Conservation (phyloP, 1,140 invertebrate species). For the Araneus ventricosus region DNA sequence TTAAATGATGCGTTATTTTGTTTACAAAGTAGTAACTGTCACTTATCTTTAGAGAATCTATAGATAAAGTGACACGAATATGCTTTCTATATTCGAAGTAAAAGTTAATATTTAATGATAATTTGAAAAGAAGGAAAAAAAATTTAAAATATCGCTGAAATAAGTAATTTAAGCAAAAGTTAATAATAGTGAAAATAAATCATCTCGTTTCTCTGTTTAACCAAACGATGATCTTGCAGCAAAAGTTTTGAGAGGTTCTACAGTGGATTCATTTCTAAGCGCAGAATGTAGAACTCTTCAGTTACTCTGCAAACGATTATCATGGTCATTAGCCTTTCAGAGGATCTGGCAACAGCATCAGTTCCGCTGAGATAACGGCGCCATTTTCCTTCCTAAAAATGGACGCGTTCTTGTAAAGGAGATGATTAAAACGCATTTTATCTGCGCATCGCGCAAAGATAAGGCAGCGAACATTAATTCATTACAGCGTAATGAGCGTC, state of each 20-base stretch:
- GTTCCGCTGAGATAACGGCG: conserved; percentile 35
- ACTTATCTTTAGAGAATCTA: no score
- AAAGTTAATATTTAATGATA: background rate
- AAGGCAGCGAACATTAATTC: conserved; percentile 49
- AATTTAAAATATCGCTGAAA: background rate
- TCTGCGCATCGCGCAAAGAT: conserved; percentile 33
- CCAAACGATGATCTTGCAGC: background rate
- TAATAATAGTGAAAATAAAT: conserved; percentile 11
- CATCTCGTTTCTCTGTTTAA: background rate
- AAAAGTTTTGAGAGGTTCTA: background rate
- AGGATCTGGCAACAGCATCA: conserved; percentile 56
- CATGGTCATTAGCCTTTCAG: conserved; percentile 52
- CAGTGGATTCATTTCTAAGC: conserved; percentile 8
- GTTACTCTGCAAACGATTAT: conserved; percentile 41
- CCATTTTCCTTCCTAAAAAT: conserved; percentile 58
- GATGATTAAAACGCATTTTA: conserved; percentile 61
- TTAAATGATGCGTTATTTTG: no score
- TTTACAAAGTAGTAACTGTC: no score
- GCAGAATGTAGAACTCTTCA: conserved; percentile 20
- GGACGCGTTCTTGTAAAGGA: conserved; percentile 35
- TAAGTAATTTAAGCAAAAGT: background rate
- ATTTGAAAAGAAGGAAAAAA: background rate
- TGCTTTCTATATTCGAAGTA: background rate
- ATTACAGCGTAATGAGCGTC: conserved; percentile 50
- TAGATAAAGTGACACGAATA: no score